Percentiles rank a stretch among this genome's conserved stretches.
phyloP scores from a whole-genome alignment of 1,140 invertebrate genomes.

The Penaeus japonicus region DNA sequence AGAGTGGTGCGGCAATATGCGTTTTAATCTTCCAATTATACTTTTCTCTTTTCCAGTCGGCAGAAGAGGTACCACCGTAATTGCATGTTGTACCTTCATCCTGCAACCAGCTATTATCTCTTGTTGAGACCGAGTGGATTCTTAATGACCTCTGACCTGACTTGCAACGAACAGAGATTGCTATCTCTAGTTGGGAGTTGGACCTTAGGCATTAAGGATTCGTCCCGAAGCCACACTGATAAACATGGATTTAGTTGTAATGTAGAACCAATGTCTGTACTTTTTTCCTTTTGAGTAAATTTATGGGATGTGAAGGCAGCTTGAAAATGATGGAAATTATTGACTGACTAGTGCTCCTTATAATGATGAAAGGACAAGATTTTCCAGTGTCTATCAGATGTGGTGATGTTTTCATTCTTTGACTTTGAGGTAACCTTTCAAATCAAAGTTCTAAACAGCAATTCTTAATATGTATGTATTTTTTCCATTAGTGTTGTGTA shows the following conservation, averaged over 20 bases:
- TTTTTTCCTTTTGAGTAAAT: not conserved
- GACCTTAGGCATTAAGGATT: not conserved
- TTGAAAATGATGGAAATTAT: too few species aligned
- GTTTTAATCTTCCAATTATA: slow-evolving; percentile 53
- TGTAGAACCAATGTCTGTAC: not conserved
- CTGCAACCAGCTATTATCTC: slow-evolving; percentile 17
- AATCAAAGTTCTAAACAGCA: too few species aligned
- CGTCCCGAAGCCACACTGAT: not conserved
- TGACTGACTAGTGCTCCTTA: too few species aligned
- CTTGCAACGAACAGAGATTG: not conserved
- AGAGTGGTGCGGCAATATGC: slow-evolving; percentile 28
- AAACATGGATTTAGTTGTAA: not conserved
- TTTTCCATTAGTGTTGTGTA: too few species aligned
- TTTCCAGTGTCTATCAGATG: too few species aligned
- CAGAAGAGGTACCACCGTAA: slow-evolving; percentile 54
- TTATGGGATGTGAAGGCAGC: not conserved
- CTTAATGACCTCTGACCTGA: not conserved
- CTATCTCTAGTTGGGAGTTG: not conserved
- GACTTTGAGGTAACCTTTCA: too few species aligned
- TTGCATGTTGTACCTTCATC: slow-evolving; percentile 46
- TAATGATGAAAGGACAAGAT: too few species aligned
- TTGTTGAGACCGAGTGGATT: slow-evolving; percentile 32
- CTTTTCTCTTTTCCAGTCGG: slow-evolving; percentile 56
- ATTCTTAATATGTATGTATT: too few species aligned
- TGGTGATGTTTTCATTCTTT: too few species aligned